phyloP scores from a whole-genome alignment of 2,797 vertebrate species.

The Gadopsis marmoratus region DNA sequence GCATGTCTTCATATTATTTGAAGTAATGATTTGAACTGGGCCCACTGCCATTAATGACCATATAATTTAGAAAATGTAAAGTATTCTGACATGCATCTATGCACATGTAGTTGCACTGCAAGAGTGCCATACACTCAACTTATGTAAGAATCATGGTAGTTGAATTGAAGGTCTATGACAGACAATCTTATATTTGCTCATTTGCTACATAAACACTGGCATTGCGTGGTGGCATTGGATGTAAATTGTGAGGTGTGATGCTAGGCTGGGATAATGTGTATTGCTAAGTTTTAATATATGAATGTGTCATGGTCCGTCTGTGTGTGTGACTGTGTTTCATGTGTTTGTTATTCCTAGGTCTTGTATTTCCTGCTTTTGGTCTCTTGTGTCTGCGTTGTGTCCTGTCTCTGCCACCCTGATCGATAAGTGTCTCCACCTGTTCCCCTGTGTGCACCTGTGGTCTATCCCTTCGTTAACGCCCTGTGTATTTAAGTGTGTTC shows the following conservation, averaged over 20 bases:
- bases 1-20: not conserved
- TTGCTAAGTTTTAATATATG: too few relatives aligned
- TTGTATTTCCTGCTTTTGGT: too few relatives aligned
- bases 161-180: not conserved
- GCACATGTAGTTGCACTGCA: not conserved
- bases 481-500: too few relatives aligned
- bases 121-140: not conserved
- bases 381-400: too few relatives aligned
- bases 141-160: not conserved
- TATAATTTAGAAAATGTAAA: fast-evolving
- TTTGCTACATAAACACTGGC: not conserved
- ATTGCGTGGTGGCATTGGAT: not conserved
- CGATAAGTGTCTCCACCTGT: too few relatives aligned
- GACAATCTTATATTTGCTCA: not conserved
- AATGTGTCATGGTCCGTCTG: too few relatives aligned
- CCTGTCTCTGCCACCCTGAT: too few relatives aligned
- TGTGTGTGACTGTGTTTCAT: too few relatives aligned
- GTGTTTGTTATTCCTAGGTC: too few relatives aligned
- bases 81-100: not conserved
- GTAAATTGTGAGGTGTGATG: not conserved
- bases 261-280: not conserved
- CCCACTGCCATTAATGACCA: not conserved
- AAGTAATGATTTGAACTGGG: not conserved
- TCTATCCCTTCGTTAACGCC: too few relatives aligned
- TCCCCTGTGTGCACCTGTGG: too few relatives aligned